Evolutionary conservation across 1,140 invertebrate species (phyloP).

Genomic region (Drosophila azteca): DNA sequence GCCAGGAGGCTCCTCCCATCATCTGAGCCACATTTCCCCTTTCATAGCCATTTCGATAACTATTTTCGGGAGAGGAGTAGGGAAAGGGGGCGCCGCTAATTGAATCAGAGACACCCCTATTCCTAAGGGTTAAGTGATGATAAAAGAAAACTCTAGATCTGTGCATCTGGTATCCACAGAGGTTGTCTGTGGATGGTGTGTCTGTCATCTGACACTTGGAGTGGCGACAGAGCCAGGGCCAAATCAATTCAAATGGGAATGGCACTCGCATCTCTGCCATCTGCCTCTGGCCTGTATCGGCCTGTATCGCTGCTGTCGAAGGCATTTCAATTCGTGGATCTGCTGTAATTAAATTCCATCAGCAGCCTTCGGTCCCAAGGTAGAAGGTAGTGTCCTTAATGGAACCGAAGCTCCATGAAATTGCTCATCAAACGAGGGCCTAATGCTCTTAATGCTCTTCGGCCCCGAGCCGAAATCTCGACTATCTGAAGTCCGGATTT

Average conservation of each 20-base stretch:
- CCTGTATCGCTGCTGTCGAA: conserved; percentile 9
- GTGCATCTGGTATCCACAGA: too few relatives aligned
- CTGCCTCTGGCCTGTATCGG: background rate
- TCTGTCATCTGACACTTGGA: conserved; percentile 48
- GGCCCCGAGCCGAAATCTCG: background rate
- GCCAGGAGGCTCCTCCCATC: conserved; percentile 10
- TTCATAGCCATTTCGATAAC: conserved; percentile 48
- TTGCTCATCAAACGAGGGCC: conserved; percentile 47
- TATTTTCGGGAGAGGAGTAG: conserved; percentile 33
- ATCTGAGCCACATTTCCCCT: conserved; percentile 32
- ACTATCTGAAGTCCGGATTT: conserved; percentile 4
- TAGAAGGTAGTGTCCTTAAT: conserved; percentile 39
- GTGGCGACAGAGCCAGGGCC: conserved; percentile 32
- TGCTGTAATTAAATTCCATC: conserved; percentile 71
- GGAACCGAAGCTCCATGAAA: conserved; percentile 64
- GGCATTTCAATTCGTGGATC: conserved; percentile 34
- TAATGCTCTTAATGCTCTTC: too few relatives aligned
- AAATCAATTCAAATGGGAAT: conserved; percentile 49
- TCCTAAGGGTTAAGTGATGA: conserved; percentile 44
- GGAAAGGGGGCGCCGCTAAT: conserved; percentile 56
- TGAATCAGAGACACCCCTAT: conserved; percentile 60
- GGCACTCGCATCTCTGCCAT: conserved; percentile 1
- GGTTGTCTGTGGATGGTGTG: conserved; percentile 33
- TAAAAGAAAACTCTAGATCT: conserved; percentile 30
- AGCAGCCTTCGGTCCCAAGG: conserved; percentile 37